Conservation (phyloP, 2,797 vertebrate genomes). For the Macrochelys suwanniensis region DNA sequence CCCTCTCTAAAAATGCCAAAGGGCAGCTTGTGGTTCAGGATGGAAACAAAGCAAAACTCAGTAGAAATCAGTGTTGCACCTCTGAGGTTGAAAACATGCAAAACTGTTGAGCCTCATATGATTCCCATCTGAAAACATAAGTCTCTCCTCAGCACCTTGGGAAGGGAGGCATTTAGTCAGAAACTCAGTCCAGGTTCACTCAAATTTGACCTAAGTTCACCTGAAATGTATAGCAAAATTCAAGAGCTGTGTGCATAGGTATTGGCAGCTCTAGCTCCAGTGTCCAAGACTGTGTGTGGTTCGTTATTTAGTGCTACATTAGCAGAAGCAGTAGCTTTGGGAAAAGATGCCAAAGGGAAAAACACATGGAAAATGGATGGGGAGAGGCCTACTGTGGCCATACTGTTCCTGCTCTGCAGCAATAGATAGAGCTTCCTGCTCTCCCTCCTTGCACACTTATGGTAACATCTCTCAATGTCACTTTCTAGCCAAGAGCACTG, state of each 20-base stretch:
- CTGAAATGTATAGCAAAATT: constrained; percentile 17
- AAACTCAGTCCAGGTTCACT: constrained; percentile 10
- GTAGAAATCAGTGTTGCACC: background rate
- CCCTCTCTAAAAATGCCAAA: background rate
- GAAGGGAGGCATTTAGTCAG: constrained; percentile 23
- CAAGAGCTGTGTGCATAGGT: constrained; percentile 23
- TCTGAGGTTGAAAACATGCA: background rate
- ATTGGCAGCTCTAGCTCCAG: background rate
- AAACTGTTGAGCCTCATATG: background rate
- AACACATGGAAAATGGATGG: constrained; percentile 42
- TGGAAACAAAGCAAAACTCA: background rate
- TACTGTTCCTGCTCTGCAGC: background rate
- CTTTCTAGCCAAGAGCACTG: background rate
- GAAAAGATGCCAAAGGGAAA: constrained; percentile 60
- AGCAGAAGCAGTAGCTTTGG: background rate
- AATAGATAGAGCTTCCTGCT: constrained; percentile 55
- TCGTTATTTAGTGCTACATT: constrained; percentile 28
- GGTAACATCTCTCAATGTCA: background rate
- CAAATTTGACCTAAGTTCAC: background rate
- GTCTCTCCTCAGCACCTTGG: background rate
- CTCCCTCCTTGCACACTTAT: background rate
- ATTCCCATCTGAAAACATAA: background rate
- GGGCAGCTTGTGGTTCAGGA: background rate
- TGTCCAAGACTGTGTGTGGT: background rate
- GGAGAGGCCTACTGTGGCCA: constrained; percentile 25